Evolutionary conservation across 2,113 vertebrate genomes (phyloP), one percentile per base, ranked within the genome.

Genomic region (Nesogale talazaci): DNA sequence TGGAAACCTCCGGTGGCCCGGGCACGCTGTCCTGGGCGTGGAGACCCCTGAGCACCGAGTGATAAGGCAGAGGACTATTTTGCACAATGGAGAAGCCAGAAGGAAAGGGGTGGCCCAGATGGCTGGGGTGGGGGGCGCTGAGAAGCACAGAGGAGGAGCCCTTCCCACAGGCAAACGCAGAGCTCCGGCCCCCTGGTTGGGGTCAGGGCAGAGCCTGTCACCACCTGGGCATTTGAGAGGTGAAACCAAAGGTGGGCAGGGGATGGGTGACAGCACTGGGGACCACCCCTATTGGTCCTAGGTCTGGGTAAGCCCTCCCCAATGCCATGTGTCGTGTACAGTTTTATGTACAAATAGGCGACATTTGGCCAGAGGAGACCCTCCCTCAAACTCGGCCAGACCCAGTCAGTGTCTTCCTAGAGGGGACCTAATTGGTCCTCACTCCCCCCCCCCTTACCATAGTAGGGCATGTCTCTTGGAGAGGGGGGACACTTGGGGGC

Each of bases 81-180:
- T 97, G 97, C 97, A 97, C 97, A 97, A 88, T 95, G 96, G 94
- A 95, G 76, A 97, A 96, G 97, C 97, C 97, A 97, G 97, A 97
- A 94, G 94, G 93, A 94, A 96, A 94, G 91, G 88, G 67, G 92
- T 90, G 65, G 97, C 90, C 94, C 94, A 89, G 96, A 31, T 82
- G 90, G 80, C 89, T 56, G 88, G 94, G 75, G 92, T 89, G 95
- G 93, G n/a, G n/a, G n/a, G n/a, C n/a, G n/a, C 97, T 92, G 69
- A 95, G 86, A 91, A 94, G 95, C 96, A 97, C 95, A 95, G 94
- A 95, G 94, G 89, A 80, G 87, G 90, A 92, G 94, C 89, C 89
- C 95, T 92, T 95, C 94, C 86, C 79, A 31, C 38, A 93, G 92
- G 65, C 79, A 0, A 85, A 92, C 79, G 80, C 97, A 89, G 91